phyloP scores from a whole-genome alignment of 1,140 invertebrate genomes.

The Forficula auricularia region DNA sequence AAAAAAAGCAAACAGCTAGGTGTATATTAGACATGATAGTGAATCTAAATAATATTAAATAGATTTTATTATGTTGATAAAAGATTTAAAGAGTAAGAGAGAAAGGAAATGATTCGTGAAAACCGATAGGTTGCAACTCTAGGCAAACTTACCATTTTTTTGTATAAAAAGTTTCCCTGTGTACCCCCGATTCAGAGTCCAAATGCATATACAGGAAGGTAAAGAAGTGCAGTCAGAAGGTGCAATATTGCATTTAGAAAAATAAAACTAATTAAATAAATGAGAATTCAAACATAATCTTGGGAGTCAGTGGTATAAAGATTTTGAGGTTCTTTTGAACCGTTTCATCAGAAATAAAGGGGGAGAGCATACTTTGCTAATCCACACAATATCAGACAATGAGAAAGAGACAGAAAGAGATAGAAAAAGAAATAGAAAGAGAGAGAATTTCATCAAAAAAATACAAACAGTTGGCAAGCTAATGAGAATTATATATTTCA shows the following conservation, averaged over 20 bases:
- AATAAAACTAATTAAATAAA: conserved; percentile 6
- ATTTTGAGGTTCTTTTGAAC: too few species aligned
- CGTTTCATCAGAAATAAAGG: too few species aligned
- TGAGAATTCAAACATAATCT: conserved; percentile 15
- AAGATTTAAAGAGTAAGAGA: conserved; percentile 5
- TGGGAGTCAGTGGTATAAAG: too few species aligned
- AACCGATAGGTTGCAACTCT: conserved; percentile 1
- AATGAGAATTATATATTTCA: too few species aligned
- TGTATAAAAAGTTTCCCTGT: conserved; percentile 16
- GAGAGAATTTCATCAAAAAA: conserved; percentile 2
- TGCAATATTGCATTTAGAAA: conserved; percentile 11
- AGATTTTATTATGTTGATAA: neutral
- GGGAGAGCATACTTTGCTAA: too few species aligned
- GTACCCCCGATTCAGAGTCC: conserved; percentile 12
- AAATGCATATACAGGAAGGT: conserved; percentile 12
- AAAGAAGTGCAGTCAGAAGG: conserved; percentile 13
- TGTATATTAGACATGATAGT: too few species aligned
- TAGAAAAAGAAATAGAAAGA: conserved; percentile 11
- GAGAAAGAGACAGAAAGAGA: conserved; percentile 11
- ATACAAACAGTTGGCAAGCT: neutral
- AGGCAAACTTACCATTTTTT: conserved; percentile 12
- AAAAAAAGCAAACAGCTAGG: too few species aligned
- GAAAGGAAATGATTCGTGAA: conserved; percentile 5
- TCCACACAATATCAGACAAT: too few species aligned
- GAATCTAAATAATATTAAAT: too few species aligned